Conservation (phyloP, 2,797 vertebrate genomes). For the Chromis chromis region DNA sequence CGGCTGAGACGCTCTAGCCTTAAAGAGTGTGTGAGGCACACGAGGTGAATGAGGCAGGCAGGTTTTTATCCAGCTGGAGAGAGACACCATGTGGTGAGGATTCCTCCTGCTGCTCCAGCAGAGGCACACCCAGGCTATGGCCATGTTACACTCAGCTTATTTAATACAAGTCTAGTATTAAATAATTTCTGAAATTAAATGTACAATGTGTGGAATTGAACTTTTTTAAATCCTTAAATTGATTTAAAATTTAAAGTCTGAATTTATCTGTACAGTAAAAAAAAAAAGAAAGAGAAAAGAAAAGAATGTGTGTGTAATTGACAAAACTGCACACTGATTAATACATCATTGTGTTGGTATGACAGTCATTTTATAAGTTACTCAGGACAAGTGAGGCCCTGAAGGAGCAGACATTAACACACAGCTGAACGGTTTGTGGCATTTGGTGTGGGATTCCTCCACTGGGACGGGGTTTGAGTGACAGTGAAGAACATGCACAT, state of each 20-base stretch:
- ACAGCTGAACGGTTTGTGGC: slow-evolving; percentile 70
- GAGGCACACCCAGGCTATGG: slow-evolving; percentile 54
- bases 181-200: slow-evolving; percentile 5
- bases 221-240: not conserved
- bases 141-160: slow-evolving; percentile 24
- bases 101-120: slow-evolving; percentile 74
- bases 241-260: not conserved
- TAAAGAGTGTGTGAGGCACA: slow-evolving; percentile 65
- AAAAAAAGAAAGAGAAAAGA: not conserved
- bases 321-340: slow-evolving; percentile 40
- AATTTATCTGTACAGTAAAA: not conserved
- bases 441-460: slow-evolving; percentile 69
- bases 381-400: slow-evolving; percentile 52
- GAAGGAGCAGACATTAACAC: slow-evolving; percentile 73
- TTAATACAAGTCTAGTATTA: slow-evolving; percentile 1
- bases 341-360: slow-evolving; percentile 39
- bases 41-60: slow-evolving; percentile 61
- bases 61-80: slow-evolving; percentile 86
- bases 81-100: slow-evolving; percentile 89
- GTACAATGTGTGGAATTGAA: not conserved
- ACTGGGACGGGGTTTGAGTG: slow-evolving; percentile 74
- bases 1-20: slow-evolving; percentile 53
- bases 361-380: slow-evolving; percentile 61
- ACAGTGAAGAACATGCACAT: slow-evolving; percentile 74
- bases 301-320: not conserved